A percentile compares a stretch with the other conserved stretches of the same genome.
phyloP scores from a whole-genome alignment of 2,113 vertebrate species.

The Pitta sordida region DNA sequence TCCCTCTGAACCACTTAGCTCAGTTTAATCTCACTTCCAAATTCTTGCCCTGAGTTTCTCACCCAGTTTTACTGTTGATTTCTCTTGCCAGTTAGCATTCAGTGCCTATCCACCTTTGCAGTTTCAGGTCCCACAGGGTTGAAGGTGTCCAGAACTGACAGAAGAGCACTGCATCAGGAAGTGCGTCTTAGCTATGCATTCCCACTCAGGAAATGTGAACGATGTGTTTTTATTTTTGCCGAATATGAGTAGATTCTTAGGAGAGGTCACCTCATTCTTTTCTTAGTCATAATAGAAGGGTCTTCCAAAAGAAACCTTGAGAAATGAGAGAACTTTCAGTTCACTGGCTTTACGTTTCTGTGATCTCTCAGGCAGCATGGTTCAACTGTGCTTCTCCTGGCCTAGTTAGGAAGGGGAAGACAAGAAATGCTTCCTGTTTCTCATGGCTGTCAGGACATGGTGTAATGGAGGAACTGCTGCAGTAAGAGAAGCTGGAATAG shows the following conservation, averaged over 20 bases:
- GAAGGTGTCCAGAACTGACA: background rate
- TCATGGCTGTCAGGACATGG: background rate
- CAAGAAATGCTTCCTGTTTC: fast-evolving
- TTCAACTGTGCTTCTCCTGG: background rate
- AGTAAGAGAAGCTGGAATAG: background rate
- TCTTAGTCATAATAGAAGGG: background rate
- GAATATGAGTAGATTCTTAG: background rate
- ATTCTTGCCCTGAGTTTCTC: background rate
- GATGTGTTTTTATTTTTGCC: background rate
- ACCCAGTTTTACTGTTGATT: background rate
- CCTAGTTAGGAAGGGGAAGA: background rate
- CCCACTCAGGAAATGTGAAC: background rate
- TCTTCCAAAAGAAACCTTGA: background rate
- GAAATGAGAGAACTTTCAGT: background rate
- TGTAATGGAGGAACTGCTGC: background rate
- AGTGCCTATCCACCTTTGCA: background rate
- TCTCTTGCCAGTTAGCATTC: background rate
- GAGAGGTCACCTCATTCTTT: background rate
- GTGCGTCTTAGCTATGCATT: background rate
- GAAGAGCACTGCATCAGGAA: background rate
- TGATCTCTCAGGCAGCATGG: fast-evolving
- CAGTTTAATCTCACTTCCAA: background rate
- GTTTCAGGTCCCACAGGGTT: background rate
- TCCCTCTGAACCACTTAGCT: background rate
- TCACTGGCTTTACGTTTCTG: background rate